These are phyloP conservation scores for Synanceia verrucosa DNA, from an alignment of 2,797 vertebrate species.

Conservation along the genomic window DNA sequence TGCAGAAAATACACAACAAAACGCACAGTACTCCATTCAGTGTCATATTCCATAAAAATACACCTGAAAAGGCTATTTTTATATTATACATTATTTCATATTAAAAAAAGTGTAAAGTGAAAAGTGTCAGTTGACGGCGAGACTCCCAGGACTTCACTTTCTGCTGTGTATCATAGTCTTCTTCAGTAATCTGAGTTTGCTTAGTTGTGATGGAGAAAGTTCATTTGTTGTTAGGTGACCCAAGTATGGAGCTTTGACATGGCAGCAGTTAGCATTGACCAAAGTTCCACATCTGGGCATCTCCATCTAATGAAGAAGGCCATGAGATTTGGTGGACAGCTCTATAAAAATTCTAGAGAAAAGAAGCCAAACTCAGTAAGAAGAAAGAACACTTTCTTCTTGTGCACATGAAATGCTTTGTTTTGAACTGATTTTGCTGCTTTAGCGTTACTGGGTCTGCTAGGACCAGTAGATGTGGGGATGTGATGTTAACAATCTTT, in stretches of 20 bases:
- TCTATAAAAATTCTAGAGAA: no score
- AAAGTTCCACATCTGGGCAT: neutral
- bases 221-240: neutral
- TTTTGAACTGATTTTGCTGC: neutral
- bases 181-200: neutral
- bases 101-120: no score
- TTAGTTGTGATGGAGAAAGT: neutral
- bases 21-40: neutral
- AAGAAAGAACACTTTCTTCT: neutral
- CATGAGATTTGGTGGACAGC: neutral
- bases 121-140: no score
- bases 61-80: neutral
- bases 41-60: neutral
- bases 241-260: neutral
- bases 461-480: neutral
- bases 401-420: neutral
- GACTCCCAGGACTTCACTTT: neutral
- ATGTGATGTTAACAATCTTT: neutral
- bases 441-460: neutral
- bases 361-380: neutral
- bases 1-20: neutral
- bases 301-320: neutral
- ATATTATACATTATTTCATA: neutral
- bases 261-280: neutral
- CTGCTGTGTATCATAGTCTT: neutral